These are phyloP conservation scores for Arenicola marina DNA, from an alignment of 2,888 invertebrate species.

Conservation along the genomic window DNA sequence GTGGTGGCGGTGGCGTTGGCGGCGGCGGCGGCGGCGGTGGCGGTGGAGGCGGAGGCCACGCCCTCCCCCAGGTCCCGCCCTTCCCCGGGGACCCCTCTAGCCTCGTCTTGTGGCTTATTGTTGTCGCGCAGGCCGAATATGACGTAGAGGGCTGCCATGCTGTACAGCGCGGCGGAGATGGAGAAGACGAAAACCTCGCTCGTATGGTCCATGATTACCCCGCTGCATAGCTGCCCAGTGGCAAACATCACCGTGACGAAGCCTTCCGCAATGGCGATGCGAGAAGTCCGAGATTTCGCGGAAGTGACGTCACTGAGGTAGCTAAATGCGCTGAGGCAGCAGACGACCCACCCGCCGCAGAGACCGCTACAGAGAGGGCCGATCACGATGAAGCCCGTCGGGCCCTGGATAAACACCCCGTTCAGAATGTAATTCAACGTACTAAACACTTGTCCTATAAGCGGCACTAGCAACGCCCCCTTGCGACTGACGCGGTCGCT, in stretches of 20 bases:
- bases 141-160: not conserved
- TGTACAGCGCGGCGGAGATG: not conserved
- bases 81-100: too few species aligned
- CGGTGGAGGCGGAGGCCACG: too few species aligned
- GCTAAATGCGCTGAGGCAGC: conserved; percentile 67
- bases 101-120: too few species aligned
- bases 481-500: conserved; percentile 63
- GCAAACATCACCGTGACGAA: too few species aligned
- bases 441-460: conserved; percentile 57
- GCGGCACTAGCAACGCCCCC: conserved; percentile 60
- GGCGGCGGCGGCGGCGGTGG: too few species aligned
- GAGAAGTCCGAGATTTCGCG: conserved; percentile 72
- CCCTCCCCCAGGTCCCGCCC: too few species aligned
- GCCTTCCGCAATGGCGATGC: conserved; percentile 81
- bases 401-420: conserved; percentile 43
- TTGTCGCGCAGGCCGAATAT: not conserved
- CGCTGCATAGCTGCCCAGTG: not conserved
- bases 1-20: too few species aligned
- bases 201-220: not conserved
- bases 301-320: conserved; percentile 81
- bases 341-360: conserved; percentile 61
- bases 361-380: conserved; percentile 60
- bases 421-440: conserved; percentile 52
- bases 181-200: not conserved
- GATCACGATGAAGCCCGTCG: conserved; percentile 54